Conservation (phyloP, 2,797 vertebrate genomes). For the Acanthurus lineatus region DNA sequence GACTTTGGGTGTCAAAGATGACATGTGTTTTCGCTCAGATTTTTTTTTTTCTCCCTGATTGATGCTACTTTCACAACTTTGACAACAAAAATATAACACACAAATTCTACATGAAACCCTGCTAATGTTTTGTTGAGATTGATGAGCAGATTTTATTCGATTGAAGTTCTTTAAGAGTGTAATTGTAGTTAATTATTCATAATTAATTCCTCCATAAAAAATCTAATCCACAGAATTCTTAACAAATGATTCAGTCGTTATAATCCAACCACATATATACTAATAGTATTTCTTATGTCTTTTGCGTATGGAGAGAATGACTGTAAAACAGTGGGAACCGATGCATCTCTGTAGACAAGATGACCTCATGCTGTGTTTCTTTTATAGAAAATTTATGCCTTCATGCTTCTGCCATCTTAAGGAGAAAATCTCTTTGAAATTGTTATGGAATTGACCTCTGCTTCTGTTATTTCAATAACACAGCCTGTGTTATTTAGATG, state of each 20-base stretch:
- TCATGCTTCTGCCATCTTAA: too few species aligned
- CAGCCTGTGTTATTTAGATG: too few species aligned
- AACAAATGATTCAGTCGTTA: background rate
- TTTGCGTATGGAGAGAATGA: background rate
- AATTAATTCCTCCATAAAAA: background rate
- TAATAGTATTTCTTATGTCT: background rate
- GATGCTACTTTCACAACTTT: constrained; percentile 3
- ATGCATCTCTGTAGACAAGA: background rate
- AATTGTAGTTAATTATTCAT: background rate
- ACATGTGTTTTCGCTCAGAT: background rate
- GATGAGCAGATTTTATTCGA: background rate
- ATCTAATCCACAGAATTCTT: background rate
- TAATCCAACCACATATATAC: background rate
- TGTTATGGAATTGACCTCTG: too few species aligned
- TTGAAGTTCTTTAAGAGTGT: background rate
- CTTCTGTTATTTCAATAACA: too few species aligned
- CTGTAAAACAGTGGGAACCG: background rate
- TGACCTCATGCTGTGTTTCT: background rate
- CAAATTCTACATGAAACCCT: background rate
- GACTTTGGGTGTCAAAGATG: constrained; percentile 8
- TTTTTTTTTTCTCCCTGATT: background rate
- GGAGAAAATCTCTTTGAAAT: too few species aligned
- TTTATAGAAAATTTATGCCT: too few species aligned
- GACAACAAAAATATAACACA: background rate
- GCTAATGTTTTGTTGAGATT: background rate